Base-by-base conservation (phyloP, 2,113 vertebrate genomes). In the Seriola rivoliana region DNA sequence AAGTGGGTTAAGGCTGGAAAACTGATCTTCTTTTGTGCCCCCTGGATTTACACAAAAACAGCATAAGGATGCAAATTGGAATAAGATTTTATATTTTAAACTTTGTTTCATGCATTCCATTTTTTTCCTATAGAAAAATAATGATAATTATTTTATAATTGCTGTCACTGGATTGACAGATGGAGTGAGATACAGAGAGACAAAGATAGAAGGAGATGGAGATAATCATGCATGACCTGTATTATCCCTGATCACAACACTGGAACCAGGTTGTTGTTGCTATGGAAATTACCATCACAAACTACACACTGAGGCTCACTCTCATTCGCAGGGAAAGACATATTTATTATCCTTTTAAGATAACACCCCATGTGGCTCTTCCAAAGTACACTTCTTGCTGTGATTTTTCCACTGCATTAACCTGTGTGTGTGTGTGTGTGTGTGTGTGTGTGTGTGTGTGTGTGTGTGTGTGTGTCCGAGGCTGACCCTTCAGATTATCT, bases 401-500 rank as follows among this genome's bases (percentile, higher is more conserved):
- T 73, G 13, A 0, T 67, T 79, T 85, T 88, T 85, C 80, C 63
- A 71, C 52, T 48, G 57, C 57, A 60, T 70, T 82, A 69, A 85
- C n/a, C 55, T 67, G 17, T 29, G 65, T 36, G 57, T 76, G 46
- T 67, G 57, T 40, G 52, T 65, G 34, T 59, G 77, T 69, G 65
- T 42, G 17, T 50, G 60, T 73, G 70, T 58, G 55, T 75, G 29
- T 58, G 42, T n/a, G 57, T 40, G 52, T 65, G 34, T 59, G 77
- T 60, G 57, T 48, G 44, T 67, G 10, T 50, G 69, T 19, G 71
- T 52, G 7, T 69, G 54, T 63, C n/a, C 3, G 29, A 63, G 19
- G 54, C 54, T 73, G 71, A 66, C 42, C 59, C 13, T 60, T 78
- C 62, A 86, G 80, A 93, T 93, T 84, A 93, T 86, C 88, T 92